Evolutionary conservation across 37 sponge, comb jelly and placozoan species (phyloP).

Genomic region (Spongilla lacustris): DNA sequence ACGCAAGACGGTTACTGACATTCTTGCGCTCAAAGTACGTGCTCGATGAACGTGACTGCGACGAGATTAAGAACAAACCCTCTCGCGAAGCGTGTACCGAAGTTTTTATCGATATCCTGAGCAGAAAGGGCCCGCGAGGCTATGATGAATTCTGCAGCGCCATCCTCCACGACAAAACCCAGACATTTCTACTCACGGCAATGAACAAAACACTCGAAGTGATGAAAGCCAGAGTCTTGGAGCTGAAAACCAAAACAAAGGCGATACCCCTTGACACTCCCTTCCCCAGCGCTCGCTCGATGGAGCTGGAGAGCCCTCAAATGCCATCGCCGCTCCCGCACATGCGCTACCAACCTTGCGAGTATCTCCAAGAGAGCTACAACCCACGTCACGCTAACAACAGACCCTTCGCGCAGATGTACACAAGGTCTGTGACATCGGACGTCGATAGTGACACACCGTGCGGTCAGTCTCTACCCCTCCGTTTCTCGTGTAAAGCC

Average conservation of each 20-base stretch:
- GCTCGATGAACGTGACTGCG: constrained; percentile 51
- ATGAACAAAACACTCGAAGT: constrained; percentile 49
- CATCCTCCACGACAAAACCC: constrained; percentile 54
- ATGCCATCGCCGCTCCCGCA: too few species aligned
- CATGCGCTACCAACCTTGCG: too few species aligned
- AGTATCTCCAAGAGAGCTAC: too few species aligned
- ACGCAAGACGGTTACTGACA: constrained; percentile 42
- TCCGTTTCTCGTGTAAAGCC: background rate
- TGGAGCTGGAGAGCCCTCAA: too few species aligned
- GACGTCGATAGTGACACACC: too few species aligned
- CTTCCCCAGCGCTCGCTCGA: too few species aligned
- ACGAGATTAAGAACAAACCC: constrained; percentile 41
- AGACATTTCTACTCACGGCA: constrained; percentile 49
- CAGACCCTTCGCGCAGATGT: too few species aligned
- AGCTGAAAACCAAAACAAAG: constrained; percentile 3
- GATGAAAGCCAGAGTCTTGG: constrained; percentile 17
- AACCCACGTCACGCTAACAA: too few species aligned
- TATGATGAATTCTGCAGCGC: constrained; percentile 65
- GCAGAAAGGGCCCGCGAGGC: constrained; percentile 44
- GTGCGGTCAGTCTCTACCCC: too few species aligned
- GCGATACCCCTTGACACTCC: too few species aligned
- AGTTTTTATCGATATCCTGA: constrained; percentile 54
- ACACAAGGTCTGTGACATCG: too few species aligned
- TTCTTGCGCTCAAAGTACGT: constrained; percentile 40
- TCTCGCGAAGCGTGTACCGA: constrained; percentile 48